A percentile compares a stretch with the other conserved stretches of the same genome.
Conservation (phyloP, 2,888 invertebrate species). For the Cheilosia variabilis region DNA sequence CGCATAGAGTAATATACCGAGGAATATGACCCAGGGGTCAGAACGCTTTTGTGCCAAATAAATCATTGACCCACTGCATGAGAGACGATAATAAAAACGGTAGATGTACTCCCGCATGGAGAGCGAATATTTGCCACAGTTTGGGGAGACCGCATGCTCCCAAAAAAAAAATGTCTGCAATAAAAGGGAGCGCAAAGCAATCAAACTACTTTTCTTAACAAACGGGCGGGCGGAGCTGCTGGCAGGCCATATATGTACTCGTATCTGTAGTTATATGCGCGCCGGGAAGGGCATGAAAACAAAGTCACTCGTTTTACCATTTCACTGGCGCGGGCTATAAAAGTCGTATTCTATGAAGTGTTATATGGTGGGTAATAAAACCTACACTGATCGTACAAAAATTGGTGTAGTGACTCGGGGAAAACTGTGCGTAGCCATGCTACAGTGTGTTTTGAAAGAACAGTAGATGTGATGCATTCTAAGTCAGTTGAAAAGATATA, state of each 20-base stretch:
- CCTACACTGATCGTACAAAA: slow-evolving; percentile 17
- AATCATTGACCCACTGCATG: slow-evolving; percentile 45
- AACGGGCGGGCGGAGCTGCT: not conserved
- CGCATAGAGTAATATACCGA: not conserved
- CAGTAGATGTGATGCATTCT: no score
- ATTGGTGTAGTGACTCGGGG: not conserved
- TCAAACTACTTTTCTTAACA: slow-evolving; percentile 32
- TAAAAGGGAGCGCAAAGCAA: slow-evolving; percentile 36
- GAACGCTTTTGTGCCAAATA: slow-evolving; percentile 34
- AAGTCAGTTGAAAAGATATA: no score
- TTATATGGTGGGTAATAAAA: slow-evolving; percentile 26
- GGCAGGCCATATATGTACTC: not conserved
- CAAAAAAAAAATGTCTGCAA: slow-evolving; percentile 26
- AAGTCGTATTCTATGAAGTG: slow-evolving; percentile 33
- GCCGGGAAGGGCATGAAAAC: slow-evolving; percentile 1
- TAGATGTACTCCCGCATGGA: not conserved
- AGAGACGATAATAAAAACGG: not conserved
- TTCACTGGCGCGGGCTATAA: slow-evolving; percentile 36
- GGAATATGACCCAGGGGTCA: slow-evolving; percentile 38
- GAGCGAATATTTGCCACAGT: not conserved
- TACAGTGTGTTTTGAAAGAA: slow-evolving; percentile 7
- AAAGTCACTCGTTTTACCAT: slow-evolving; percentile 11
- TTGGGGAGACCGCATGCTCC: not conserved
- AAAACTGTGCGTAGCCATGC: not conserved
- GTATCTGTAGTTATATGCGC: not conserved